Percentiles rank a stretch among this genome's conserved stretches.
Evolutionary conservation across 1,140 invertebrate species (phyloP).

Genomic region (Aporrectodea caliginosa): DNA sequence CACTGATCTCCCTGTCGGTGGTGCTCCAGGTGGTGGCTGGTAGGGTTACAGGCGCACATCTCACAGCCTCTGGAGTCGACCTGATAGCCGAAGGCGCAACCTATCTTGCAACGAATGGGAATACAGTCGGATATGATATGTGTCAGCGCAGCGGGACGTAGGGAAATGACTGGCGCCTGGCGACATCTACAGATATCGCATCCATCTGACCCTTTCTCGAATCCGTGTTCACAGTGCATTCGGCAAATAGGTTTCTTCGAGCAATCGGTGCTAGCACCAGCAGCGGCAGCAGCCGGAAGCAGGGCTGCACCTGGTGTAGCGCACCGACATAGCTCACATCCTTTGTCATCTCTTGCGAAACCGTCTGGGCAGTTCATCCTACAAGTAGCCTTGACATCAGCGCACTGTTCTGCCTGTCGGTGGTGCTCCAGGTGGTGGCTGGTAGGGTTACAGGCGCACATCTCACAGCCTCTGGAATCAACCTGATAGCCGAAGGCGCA

Average conservation of each 20-base stretch:
- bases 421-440: too few relatives aligned
- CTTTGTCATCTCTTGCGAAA: slow-evolving; percentile 21
- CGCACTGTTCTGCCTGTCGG: not conserved
- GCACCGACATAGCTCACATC: slow-evolving; percentile 20
- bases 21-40: too few relatives aligned
- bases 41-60: slow-evolving; percentile 8
- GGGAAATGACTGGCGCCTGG: not conserved
- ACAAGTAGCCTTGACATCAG: not conserved
- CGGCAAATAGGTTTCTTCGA: not conserved
- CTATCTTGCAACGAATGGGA: not conserved
- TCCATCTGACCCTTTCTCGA: not conserved
- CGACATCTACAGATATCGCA: not conserved
- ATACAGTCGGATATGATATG: not conserved
- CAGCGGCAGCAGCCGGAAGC: not conserved
- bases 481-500: slow-evolving; percentile 11
- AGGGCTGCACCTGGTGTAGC: not conserved
- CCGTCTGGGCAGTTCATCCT: slow-evolving; percentile 9
- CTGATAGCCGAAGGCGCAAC: slow-evolving; percentile 19
- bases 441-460: slow-evolving; percentile 2
- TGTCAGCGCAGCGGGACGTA: not conserved
- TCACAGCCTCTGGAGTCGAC: slow-evolving; percentile 22
- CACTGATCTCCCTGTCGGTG: too few relatives aligned
- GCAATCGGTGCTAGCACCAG: not conserved
- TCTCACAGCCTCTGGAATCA: slow-evolving; percentile 20
- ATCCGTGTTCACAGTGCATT: slow-evolving; percentile 22